Evolutionary conservation across 2,888 invertebrate genomes (phyloP).

Genomic region (Laothoe populi): DNA sequence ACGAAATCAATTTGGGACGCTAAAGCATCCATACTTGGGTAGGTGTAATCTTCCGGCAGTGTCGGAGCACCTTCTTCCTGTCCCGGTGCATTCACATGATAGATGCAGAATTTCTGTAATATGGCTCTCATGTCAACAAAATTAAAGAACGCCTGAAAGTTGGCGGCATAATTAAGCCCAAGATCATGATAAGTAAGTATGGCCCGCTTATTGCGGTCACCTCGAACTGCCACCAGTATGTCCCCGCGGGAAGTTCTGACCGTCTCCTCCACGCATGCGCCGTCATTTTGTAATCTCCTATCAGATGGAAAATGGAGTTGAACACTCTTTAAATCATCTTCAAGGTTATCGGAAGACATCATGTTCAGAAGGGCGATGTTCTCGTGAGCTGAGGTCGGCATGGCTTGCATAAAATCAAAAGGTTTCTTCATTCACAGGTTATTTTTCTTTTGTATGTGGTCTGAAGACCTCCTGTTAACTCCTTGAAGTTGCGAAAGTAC

Average conservation of each 20-base stretch:
- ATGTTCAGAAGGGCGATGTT: conserved; percentile 87
- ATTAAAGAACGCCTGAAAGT: conserved; percentile 97
- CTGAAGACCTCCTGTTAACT: conserved; percentile 13
- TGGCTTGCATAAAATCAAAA: conserved; percentile 52
- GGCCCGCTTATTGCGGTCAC: conserved; percentile 95
- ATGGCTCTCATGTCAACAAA: conserved; percentile 95
- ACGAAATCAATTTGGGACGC: conserved; percentile 96
- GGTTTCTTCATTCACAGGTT: conserved; percentile 47
- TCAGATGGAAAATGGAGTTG: conserved; percentile 94
- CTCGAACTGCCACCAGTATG: conserved; percentile 96
- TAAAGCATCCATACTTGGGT: conserved; percentile 98
- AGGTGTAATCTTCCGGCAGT: conserved; percentile 94
- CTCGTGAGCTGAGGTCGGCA: conserved; percentile 76
- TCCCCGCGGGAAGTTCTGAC: conserved; percentile 97
- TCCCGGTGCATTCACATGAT: conserved; percentile 99
- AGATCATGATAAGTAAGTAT: conserved; percentile 99
- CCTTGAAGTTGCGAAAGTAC: background rate
- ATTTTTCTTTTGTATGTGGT: background rate
- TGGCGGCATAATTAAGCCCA: conserved; percentile 97
- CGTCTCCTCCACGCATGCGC: conserved; percentile 87
- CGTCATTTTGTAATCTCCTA: conserved; percentile 82
- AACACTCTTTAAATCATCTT: conserved; percentile 96
- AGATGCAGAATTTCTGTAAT: conserved; percentile 97
- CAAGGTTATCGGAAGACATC: conserved; percentile 91
- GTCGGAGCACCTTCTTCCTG: conserved; percentile 98